phyloP scores from a whole-genome alignment of 1,140 invertebrate genomes.

The Drosophila willistoni region DNA sequence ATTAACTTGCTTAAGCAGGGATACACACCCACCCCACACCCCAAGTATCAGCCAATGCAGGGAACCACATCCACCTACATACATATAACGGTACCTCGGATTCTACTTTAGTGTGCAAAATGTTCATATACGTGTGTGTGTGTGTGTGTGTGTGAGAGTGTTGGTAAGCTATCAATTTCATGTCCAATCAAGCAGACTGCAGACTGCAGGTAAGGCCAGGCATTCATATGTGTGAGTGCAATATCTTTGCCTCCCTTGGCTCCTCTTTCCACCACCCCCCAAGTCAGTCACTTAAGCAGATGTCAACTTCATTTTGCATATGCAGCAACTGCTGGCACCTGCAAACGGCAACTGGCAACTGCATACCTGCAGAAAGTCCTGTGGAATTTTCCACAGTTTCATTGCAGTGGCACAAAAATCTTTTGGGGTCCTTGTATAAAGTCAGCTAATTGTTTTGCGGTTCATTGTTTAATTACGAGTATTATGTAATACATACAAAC shows the following conservation, averaged over 20 bases:
- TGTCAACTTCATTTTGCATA: slow-evolving; percentile 81
- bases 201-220: slow-evolving; percentile 35
- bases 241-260: slow-evolving; percentile 4
- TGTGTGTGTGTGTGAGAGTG: slow-evolving; percentile 23
- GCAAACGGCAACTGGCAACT: slow-evolving; percentile 14
- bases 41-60: not conserved
- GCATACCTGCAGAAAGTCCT: slow-evolving; percentile 27
- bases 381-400: slow-evolving; percentile 34
- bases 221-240: slow-evolving; percentile 65
- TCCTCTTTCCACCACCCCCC: not conserved
- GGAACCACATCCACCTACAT: not conserved
- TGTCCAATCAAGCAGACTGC: slow-evolving; percentile 71
- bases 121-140: slow-evolving; percentile 3
- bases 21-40: slow-evolving; percentile 32
- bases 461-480: slow-evolving; percentile 68
- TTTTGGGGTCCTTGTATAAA: slow-evolving; percentile 40
- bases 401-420: slow-evolving; percentile 54
- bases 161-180: slow-evolving; percentile 77
- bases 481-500: slow-evolving; percentile 31
- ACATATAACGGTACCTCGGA: not conserved
- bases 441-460: slow-evolving; percentile 70
- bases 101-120: slow-evolving; percentile 10
- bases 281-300: slow-evolving; percentile 69
- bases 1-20: slow-evolving; percentile 78
- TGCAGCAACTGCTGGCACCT: slow-evolving; percentile 45